A percentile compares a stretch with the other conserved stretches of the same genome.
phyloP scores from a whole-genome alignment of 2,797 vertebrate species.

The Chelidonichthys spinosus region DNA sequence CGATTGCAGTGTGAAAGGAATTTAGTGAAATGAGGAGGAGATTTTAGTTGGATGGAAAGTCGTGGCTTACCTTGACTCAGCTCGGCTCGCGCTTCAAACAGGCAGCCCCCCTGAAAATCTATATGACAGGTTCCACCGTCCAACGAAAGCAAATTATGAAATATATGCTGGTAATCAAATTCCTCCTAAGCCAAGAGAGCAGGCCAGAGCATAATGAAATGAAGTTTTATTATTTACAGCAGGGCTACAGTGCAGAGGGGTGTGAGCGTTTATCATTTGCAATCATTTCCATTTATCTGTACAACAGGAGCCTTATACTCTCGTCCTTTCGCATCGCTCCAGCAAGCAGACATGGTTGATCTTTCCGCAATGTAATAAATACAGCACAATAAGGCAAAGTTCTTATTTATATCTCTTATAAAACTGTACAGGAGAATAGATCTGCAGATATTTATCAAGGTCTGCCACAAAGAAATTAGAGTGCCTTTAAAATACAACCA shows the following conservation, averaged over 20 bases:
- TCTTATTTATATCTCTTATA: slow-evolving; percentile 81
- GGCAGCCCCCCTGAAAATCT: slow-evolving; percentile 38
- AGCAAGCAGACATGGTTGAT: slow-evolving; percentile 54
- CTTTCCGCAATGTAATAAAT: slow-evolving; percentile 70
- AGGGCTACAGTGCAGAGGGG: slow-evolving; percentile 68
- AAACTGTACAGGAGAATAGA: slow-evolving; percentile 81
- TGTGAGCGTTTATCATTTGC: slow-evolving; percentile 68
- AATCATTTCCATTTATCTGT: slow-evolving; percentile 66
- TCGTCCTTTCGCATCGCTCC: slow-evolving; percentile 44
- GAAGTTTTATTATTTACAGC: slow-evolving; percentile 82
- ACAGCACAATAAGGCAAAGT: slow-evolving; percentile 78
- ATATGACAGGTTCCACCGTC: slow-evolving; percentile 53
- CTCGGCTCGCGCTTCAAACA: slow-evolving; percentile 33
- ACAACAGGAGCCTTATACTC: slow-evolving; percentile 44
- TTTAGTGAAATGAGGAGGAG: slow-evolving; percentile 49
- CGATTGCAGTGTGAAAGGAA: slow-evolving; percentile 69
- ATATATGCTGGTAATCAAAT: slow-evolving; percentile 67
- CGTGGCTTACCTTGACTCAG: slow-evolving; percentile 61
- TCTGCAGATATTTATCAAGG: slow-evolving; percentile 20
- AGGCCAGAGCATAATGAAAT: slow-evolving; percentile 72
- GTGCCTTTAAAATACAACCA: slow-evolving; percentile 45
- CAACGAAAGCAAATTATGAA: slow-evolving; percentile 70
- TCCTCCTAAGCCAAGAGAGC: slow-evolving; percentile 49
- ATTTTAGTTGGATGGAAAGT: slow-evolving; percentile 68
- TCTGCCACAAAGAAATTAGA: slow-evolving; percentile 32